Evolutionary conservation across 2,113 vertebrate species (phyloP).

Genomic region (Capricornis sumatraensis): DNA sequence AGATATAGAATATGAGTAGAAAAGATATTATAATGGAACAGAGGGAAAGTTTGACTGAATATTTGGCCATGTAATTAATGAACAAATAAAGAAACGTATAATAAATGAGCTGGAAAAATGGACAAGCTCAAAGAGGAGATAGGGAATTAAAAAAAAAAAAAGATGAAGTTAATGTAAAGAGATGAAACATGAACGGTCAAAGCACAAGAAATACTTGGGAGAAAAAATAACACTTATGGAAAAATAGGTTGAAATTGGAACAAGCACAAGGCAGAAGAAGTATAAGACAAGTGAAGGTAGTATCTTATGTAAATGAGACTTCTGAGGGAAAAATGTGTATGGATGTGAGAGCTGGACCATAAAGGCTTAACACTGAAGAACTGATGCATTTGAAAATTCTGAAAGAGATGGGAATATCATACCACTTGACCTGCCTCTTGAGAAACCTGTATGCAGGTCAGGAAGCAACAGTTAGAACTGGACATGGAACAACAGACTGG

Average conservation of each 20-base stretch:
- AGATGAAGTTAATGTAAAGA: neutral
- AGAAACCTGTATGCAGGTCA: too few relatives aligned
- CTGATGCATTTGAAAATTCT: neutral
- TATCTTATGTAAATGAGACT: neutral
- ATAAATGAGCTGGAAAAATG: neutral
- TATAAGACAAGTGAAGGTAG: neutral
- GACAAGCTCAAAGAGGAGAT: neutral
- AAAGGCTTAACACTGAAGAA: neutral
- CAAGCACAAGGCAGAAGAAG: neutral
- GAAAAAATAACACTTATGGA: neutral
- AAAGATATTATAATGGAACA: neutral
- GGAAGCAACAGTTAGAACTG: too few relatives aligned
- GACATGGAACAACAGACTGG: too few relatives aligned
- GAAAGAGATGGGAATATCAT: too few relatives aligned
- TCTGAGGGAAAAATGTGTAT: neutral
- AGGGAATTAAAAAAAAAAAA: neutral
- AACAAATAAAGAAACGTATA: neutral
- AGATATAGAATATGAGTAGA: neutral
- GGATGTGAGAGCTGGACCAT: neutral
- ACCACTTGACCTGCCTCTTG: too few relatives aligned
- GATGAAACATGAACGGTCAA: neutral
- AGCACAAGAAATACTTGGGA: neutral
- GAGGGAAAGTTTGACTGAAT: neutral
- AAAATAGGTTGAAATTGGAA: neutral
- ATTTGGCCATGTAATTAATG: neutral